A percentile compares a stretch with the other conserved stretches of the same genome.
phyloP scores from a whole-genome alignment of 2,113 vertebrate species.

The Mesoclemmys tuberculata region DNA sequence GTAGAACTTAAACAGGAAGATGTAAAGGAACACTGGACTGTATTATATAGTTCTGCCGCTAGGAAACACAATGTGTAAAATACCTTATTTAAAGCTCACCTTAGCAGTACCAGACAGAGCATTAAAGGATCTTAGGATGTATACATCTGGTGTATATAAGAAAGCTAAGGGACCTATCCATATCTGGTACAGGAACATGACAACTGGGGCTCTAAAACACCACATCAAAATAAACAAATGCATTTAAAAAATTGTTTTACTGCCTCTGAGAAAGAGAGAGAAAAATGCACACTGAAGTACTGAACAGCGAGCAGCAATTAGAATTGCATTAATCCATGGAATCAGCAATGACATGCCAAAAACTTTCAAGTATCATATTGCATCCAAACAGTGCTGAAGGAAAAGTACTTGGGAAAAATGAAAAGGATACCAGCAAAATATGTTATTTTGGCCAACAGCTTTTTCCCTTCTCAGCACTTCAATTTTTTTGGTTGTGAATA shows the following conservation, averaged over 20 bases:
- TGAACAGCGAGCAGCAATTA: background rate
- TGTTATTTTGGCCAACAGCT: background rate
- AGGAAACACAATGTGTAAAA: background rate
- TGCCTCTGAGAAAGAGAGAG: background rate
- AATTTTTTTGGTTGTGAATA: background rate
- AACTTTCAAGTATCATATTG: background rate
- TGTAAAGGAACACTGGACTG: background rate
- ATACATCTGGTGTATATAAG: too few relatives aligned
- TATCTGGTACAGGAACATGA: too few relatives aligned
- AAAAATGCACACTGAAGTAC: background rate
- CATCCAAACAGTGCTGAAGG: background rate
- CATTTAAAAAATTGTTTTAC: background rate
- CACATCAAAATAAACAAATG: background rate
- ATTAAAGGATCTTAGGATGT: too few relatives aligned
- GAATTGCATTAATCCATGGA: background rate
- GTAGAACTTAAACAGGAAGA: background rate
- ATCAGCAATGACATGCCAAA: background rate
- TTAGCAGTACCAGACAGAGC: background rate
- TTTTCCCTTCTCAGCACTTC: background rate
- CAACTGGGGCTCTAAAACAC: background rate
- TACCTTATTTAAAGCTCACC: background rate
- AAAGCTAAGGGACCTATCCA: too few relatives aligned
- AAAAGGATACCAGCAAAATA: conserved; percentile 6
- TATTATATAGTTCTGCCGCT: background rate
- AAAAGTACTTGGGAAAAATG: conserved; percentile 21